Evolutionary conservation across 1,140 invertebrate genomes (phyloP).

Genomic region (Lethrus apterus): DNA sequence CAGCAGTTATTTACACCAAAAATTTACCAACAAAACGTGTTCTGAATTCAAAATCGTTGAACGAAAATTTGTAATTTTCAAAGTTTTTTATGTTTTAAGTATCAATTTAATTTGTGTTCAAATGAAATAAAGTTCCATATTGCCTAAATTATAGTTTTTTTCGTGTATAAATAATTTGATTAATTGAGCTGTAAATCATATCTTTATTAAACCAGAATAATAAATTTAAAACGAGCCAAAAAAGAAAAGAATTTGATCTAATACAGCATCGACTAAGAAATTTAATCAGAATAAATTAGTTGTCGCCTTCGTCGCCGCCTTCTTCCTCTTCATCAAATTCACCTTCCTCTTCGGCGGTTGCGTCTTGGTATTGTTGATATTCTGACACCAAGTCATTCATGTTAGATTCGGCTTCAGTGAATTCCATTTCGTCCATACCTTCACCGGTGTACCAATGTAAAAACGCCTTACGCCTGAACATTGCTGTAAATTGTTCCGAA

Average conservation of each 20-base stretch:
- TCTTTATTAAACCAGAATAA: slow-evolving; percentile 13
- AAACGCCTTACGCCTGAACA: slow-evolving; percentile 93
- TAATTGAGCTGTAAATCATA: slow-evolving; percentile 3
- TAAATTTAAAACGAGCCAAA: slow-evolving; percentile 13
- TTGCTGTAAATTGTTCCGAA: slow-evolving; percentile 83
- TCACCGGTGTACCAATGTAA: slow-evolving; percentile 90
- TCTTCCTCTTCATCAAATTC: slow-evolving; percentile 68
- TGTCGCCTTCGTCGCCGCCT: slow-evolving; percentile 46
- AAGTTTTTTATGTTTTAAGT: no score
- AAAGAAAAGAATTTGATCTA: background rate
- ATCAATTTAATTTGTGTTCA: no score
- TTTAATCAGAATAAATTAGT: slow-evolving; percentile 11
- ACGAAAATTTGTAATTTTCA: no score
- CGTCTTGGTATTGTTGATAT: slow-evolving; percentile 86
- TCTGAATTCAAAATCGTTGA: no score
- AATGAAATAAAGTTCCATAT: no score
- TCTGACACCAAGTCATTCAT: slow-evolving; percentile 83
- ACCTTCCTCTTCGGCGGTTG: slow-evolving; percentile 65
- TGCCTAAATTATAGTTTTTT: no score
- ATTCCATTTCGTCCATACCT: slow-evolving; percentile 77
- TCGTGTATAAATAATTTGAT: no score
- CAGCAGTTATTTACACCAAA: no score
- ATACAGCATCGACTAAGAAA: slow-evolving; percentile 10
- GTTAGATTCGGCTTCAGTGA: slow-evolving; percentile 67
- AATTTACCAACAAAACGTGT: no score